A percentile compares a stretch with the other conserved stretches of the same genome.
Evolutionary conservation across 2,113 vertebrate genomes (phyloP).

Genomic region (Muscicapa adusta): DNA sequence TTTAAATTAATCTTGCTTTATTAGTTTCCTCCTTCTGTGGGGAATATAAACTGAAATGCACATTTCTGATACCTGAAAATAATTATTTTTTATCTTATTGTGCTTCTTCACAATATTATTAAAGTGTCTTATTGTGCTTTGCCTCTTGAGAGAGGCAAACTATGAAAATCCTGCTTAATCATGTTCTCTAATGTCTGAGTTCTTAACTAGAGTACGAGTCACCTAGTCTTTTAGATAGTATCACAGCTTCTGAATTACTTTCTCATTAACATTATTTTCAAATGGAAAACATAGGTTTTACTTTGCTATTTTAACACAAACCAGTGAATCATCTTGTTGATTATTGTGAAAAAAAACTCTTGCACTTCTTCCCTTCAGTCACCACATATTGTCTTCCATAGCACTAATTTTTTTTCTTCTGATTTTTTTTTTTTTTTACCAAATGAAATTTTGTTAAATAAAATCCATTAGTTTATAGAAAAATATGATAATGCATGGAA

Average conservation of each 20-base stretch:
- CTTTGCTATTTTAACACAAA: not conserved
- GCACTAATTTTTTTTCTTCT: not conserved
- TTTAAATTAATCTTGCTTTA: conserved; percentile 38
- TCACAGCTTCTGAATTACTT: not conserved
- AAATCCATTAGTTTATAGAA: not conserved
- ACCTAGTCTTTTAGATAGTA: not conserved
- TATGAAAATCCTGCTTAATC: not conserved
- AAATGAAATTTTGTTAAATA: not conserved
- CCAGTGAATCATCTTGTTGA: not conserved
- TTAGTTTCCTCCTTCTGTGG: not conserved
- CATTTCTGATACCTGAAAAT: not conserved
- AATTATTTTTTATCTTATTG: not conserved
- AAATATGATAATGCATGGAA: not conserved
- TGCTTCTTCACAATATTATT: not conserved
- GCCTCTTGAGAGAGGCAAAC: not conserved
- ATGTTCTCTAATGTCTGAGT: not conserved
- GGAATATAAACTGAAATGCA: not conserved
- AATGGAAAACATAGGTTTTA: not conserved
- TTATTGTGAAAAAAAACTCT: not conserved
- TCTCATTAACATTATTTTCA: not conserved
- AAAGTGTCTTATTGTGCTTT: not conserved
- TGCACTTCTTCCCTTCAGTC: not conserved
- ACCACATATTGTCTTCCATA: not conserved
- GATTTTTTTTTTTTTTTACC: not conserved
- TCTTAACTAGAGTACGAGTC: not conserved